Conservation (phyloP, 1,140 invertebrate species). For the Drosophila cardini region DNA sequence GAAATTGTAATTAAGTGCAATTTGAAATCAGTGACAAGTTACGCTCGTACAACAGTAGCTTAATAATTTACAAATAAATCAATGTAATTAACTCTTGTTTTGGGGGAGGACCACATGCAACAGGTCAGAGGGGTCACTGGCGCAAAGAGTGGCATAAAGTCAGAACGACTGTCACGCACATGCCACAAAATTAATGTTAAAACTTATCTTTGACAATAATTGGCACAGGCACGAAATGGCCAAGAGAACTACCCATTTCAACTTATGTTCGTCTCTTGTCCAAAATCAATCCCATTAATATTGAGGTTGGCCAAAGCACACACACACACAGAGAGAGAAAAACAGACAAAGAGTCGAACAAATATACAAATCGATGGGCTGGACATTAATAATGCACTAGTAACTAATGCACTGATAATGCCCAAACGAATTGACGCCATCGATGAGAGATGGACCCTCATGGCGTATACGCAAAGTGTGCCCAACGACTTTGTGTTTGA, state of each 20-base stretch:
- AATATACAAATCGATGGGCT: conserved; percentile 47
- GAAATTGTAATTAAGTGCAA: conserved; percentile 70
- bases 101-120: conserved; percentile 56
- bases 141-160: conserved; percentile 16
- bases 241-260: conserved; percentile 17
- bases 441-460: conserved; percentile 7
- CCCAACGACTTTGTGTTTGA: conserved; percentile 70
- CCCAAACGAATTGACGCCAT: conserved; percentile 48
- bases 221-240: conserved; percentile 40
- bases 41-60: conserved; percentile 39
- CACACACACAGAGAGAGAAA: no score
- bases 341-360: not conserved
- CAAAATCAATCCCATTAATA: conserved; percentile 53
- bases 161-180: conserved; percentile 34
- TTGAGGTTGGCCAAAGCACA: conserved; percentile 23
- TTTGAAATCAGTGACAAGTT: conserved; percentile 75
- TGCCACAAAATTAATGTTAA: conserved; percentile 38
- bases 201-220: conserved; percentile 47
- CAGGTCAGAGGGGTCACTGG: conserved; percentile 65
- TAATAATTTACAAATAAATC: conserved; percentile 74
- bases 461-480: conserved; percentile 11
- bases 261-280: conserved; percentile 1
- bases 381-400: conserved; percentile 71
- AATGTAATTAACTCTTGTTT: conserved; percentile 73
- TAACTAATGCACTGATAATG: conserved; percentile 75